phyloP scores from a whole-genome alignment of 2,888 invertebrate genomes.

The Dolichomitus sp. region DNA sequence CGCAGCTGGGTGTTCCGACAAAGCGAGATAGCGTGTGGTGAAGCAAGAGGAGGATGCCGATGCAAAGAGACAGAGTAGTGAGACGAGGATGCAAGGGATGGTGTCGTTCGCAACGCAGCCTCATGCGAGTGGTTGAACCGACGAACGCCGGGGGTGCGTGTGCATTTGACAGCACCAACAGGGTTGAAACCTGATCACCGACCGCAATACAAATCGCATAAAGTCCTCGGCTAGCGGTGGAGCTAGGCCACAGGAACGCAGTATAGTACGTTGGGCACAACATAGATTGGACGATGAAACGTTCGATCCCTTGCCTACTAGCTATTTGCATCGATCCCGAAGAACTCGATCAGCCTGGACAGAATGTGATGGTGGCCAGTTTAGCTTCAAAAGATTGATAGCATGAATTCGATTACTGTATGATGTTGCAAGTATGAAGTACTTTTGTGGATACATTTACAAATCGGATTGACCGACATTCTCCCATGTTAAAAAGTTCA shows the following conservation, averaged over 20 bases:
- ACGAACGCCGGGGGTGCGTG: slow-evolving; percentile 59
- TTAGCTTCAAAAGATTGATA: not conserved
- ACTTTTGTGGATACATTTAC: too few relatives aligned
- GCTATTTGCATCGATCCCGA: slow-evolving; percentile 22
- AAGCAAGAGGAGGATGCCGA: slow-evolving; percentile 50
- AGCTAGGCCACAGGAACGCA: slow-evolving; percentile 29
- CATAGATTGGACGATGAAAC: slow-evolving; percentile 18
- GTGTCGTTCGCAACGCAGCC: slow-evolving; percentile 49
- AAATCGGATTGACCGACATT: too few relatives aligned
- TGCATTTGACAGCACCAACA: slow-evolving; percentile 80
- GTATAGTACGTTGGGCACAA: slow-evolving; percentile 12
- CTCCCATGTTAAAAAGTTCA: too few relatives aligned
- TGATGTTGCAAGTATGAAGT: not conserved
- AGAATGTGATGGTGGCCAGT: not conserved
- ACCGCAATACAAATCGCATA: slow-evolving; percentile 79
- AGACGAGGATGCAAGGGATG: slow-evolving; percentile 38
- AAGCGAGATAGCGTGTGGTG: slow-evolving; percentile 65
- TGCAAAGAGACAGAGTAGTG: slow-evolving; percentile 33
- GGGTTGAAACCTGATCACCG: slow-evolving; percentile 72
- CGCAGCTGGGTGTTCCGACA: slow-evolving; percentile 75
- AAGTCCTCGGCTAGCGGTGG: slow-evolving; percentile 70
- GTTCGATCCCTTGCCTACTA: slow-evolving; percentile 11
- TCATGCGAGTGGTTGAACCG: slow-evolving; percentile 60
- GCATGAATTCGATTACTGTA: not conserved
- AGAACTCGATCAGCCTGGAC: slow-evolving; percentile 3